A percentile compares a stretch with the other conserved stretches of the same genome.
Conservation (phyloP, 2,888 invertebrate species). For the Ctena decussata region DNA sequence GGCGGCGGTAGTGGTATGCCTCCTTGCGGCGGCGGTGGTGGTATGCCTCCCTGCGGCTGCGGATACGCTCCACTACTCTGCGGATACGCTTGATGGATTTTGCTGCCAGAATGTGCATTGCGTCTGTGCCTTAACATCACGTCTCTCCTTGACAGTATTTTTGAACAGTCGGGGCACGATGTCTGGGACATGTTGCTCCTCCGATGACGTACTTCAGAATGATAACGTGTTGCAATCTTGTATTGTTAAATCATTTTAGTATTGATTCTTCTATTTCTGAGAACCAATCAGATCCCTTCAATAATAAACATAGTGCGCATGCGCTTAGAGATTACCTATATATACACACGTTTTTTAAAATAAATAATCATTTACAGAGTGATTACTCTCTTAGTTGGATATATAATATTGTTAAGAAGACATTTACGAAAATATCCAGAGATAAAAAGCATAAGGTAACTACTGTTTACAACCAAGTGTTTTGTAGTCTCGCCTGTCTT, state of each 20-base stretch:
- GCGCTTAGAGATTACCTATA: background rate
- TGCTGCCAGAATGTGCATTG: background rate
- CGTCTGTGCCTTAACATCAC: background rate
- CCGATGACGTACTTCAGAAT: background rate
- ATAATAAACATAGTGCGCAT: background rate
- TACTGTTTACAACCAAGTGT: background rate
- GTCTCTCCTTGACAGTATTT: background rate
- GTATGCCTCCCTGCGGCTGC: too few relatives aligned
- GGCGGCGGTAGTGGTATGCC: too few relatives aligned
- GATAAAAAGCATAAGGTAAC: background rate
- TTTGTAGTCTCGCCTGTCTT: background rate
- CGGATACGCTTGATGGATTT: background rate
- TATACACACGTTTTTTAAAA: background rate
- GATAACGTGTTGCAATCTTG: background rate
- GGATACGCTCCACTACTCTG: constrained; percentile 2
- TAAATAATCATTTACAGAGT: background rate
- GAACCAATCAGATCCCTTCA: background rate
- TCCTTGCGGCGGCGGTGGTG: too few relatives aligned
- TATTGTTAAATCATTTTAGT: background rate
- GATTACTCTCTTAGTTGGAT: background rate
- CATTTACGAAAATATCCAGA: background rate
- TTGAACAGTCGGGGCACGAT: background rate
- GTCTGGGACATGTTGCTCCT: constrained; percentile 1
- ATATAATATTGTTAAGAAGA: background rate
- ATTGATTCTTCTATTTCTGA: background rate